These are phyloP conservation scores for Bellardia bayeri DNA, from an alignment of 2,888 invertebrate species.

Conservation along the genomic window DNA sequence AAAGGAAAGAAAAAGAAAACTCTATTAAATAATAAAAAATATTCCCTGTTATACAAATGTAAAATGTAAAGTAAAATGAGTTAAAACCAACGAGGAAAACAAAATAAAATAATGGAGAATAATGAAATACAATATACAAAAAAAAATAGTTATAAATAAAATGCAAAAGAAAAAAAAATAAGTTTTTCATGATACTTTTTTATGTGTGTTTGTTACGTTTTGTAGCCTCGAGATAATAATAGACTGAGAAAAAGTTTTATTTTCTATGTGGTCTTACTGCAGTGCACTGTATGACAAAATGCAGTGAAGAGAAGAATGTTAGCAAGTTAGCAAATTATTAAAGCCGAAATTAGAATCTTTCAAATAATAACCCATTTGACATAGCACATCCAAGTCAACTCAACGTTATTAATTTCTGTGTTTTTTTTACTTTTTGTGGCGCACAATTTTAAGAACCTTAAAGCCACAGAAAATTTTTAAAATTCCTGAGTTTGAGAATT, in stretches of 20 bases:
- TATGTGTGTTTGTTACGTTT: conserved; percentile 34
- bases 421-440: no score
- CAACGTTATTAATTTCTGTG: no score
- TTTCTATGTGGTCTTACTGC: conserved; percentile 40
- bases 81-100: conserved; percentile 23
- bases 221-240: conserved; percentile 61
- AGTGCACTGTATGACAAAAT: conserved; percentile 7
- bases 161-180: conserved; percentile 33
- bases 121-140: conserved; percentile 50
- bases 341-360: no score
- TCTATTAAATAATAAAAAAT: conserved; percentile 45
- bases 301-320: not conserved
- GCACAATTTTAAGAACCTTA: no score
- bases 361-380: no score
- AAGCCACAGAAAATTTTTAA: no score
- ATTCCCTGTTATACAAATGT: conserved; percentile 19
- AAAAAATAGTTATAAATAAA: conserved; percentile 25
- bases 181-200: conserved; percentile 47
- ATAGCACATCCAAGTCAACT: no score
- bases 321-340: not conserved
- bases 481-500: no score
- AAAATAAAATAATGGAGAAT: conserved; percentile 54
- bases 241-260: not conserved
- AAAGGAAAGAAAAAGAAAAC: conserved; percentile 42
- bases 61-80: conserved; percentile 40